phyloP scores from a whole-genome alignment of 2,113 vertebrate genomes.

The Gulo gulo region DNA sequence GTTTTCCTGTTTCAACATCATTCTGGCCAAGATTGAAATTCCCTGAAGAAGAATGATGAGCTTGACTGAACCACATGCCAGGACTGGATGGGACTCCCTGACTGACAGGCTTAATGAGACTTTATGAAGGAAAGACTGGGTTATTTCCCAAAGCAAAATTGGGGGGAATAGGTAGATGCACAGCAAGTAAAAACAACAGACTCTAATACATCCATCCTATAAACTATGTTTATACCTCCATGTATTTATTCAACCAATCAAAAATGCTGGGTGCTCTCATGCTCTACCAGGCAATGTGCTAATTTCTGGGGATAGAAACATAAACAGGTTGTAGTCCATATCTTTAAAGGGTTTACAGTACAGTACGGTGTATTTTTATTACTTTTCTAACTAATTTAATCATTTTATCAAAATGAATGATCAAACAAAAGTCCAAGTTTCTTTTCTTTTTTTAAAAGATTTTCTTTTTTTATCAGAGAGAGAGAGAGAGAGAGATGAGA shows the following conservation, averaged over 20 bases:
- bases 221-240: not conserved
- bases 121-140: not conserved
- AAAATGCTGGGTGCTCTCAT: not conserved
- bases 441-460: not conserved
- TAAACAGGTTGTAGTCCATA: not conserved
- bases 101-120: not conserved
- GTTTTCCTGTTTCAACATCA: not conserved
- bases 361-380: not conserved
- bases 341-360: not conserved
- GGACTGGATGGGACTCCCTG: not conserved
- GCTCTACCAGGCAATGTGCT: not conserved
- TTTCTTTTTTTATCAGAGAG: too few relatives aligned
- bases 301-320: not conserved
- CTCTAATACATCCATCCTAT: not conserved
- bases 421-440: not conserved
- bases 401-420: not conserved
- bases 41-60: not conserved
- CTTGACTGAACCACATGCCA: not conserved
- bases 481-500: too few relatives aligned
- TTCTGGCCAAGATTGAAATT: not conserved
- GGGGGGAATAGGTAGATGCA: not conserved
- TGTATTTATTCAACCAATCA: not conserved
- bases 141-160: not conserved
- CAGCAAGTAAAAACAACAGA: not conserved
- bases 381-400: not conserved